A percentile compares a stretch with the other conserved stretches of the same genome.
Evolutionary conservation across 30 jellyfish, hydroid and myxozoan genomes (phyloP).

Genomic region (Morbakka virulenta): DNA sequence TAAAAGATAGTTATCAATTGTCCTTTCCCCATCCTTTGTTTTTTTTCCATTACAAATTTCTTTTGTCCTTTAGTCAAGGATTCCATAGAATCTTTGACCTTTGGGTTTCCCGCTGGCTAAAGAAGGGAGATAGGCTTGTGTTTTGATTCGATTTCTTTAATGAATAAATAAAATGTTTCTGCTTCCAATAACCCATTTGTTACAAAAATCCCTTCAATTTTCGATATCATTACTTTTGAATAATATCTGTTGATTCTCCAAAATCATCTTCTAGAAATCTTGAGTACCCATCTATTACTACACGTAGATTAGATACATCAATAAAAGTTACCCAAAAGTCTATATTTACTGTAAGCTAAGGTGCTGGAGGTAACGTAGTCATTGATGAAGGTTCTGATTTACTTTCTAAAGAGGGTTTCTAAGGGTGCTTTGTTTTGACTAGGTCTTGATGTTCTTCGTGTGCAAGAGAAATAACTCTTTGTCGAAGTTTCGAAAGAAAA

Average conservation of each 20-base stretch:
- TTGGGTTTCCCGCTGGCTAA: not conserved
- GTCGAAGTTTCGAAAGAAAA: not conserved
- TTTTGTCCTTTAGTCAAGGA: no score
- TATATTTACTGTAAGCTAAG: not conserved
- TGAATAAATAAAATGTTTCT: not conserved
- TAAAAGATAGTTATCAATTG: no score
- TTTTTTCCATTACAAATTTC: no score
- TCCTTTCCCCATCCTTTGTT: no score
- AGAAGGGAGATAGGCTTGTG: conserved; percentile 14
- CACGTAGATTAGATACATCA: not conserved
- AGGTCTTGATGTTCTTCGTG: not conserved
- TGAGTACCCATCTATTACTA: not conserved
- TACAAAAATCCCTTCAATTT: not conserved
- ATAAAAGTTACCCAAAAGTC: conserved; percentile 8
- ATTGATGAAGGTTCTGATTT: not conserved
- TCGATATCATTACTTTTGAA: not conserved
- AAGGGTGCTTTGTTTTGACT: not conserved
- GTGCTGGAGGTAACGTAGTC: not conserved
- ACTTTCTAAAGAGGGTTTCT: not conserved
- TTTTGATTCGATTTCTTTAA: not conserved
- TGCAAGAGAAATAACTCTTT: not conserved
- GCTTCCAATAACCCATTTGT: not conserved
- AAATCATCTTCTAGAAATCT: not conserved
- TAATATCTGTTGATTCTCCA: not conserved
- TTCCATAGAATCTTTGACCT: not conserved